Percentiles rank a stretch among this genome's conserved stretches.
Conservation (phyloP, 2,797 vertebrate species). For the Mallotus villosus region DNA sequence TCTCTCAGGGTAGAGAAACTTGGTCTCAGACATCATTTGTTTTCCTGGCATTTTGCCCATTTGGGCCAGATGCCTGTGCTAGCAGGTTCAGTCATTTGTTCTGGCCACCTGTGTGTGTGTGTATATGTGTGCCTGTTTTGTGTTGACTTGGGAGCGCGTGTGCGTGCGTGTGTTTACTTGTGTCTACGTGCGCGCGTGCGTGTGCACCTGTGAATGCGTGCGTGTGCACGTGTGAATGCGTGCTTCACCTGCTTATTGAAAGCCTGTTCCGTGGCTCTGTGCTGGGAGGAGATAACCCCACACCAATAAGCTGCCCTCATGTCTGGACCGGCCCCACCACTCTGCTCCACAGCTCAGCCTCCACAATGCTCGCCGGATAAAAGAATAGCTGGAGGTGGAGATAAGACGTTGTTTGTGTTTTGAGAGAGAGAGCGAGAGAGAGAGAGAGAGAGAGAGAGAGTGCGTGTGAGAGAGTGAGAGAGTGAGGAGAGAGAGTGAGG, state of each 20-base stretch:
- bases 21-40: slow-evolving; percentile 20
- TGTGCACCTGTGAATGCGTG: background rate
- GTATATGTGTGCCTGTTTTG: slow-evolving; percentile 9
- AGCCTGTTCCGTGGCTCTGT: slow-evolving; percentile 24
- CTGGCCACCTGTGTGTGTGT: slow-evolving; percentile 20
- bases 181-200: slow-evolving; percentile 5
- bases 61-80: slow-evolving; percentile 20
- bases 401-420: too few relatives aligned
- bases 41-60: slow-evolving; percentile 21
- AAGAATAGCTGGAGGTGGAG: background rate
- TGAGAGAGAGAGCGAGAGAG: too few relatives aligned
- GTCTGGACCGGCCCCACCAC: background rate
- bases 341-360: background rate
- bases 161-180: background rate
- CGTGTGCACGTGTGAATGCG: too few relatives aligned
- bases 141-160: slow-evolving; percentile 14
- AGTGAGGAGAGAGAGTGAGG: too few relatives aligned
- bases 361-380: background rate
- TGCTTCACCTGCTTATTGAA: slow-evolving; percentile 19
- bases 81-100: slow-evolving; percentile 26
- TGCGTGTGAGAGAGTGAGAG: too few relatives aligned
- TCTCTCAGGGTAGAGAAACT: slow-evolving; percentile 17
- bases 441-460: too few relatives aligned
- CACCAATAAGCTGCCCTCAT: slow-evolving; percentile 8
- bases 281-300: slow-evolving; percentile 26